Base-by-base conservation (phyloP, 1,140 invertebrate genomes). In the Heliconius hewitsoni region DNA sequence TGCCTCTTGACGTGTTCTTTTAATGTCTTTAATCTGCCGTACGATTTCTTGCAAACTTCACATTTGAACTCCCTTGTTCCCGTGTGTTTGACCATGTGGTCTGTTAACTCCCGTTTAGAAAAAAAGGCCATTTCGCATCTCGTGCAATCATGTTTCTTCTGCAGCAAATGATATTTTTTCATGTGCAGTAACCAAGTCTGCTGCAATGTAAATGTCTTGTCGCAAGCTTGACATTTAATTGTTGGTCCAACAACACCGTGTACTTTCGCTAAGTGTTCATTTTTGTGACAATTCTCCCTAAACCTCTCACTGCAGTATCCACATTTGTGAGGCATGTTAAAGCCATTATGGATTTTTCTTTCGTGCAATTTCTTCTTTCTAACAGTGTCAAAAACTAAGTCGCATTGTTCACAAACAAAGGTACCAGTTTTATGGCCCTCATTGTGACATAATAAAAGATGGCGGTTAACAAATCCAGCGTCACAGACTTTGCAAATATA, bases 1-100 rank as follows among this genome's bases (percentile, higher is more conserved):
- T 96, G 42, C 66, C 82, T 95, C 77, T 95, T 94, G 19, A 95
- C 85, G 74, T 96, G 95, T n/a, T 95, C 92, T 42, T 93, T 95
- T 50, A 96, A 88, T n/a, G 95, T 94, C 8, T 95, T 94, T 77
- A 94, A 92, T 23, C 95, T 91, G 0, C 94, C 96, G 86, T 95
- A 96, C 84, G 86, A 93, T 71, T 96, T 96, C 18, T 95, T 95
- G 87, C 97, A 98, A 50, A 96, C 90, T 1, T 95, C 95, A 85
- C 95, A 95, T 81, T 96, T 95, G 86, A 97, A 96, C 11, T 97
- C 97, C 70, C 96, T 96, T 75, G 96, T 95, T 0, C 97, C 96
- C 0, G 96, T 97, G 81, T 96, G 95, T 23, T 86, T 89, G 0
- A 93, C 85, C 87, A 95, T 92, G 78, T 95, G 95, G 42, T 85